Percentiles rank a stretch among this genome's conserved stretches.
phyloP scores from a whole-genome alignment of 2,797 vertebrate species.

The Allobates femoralis region DNA sequence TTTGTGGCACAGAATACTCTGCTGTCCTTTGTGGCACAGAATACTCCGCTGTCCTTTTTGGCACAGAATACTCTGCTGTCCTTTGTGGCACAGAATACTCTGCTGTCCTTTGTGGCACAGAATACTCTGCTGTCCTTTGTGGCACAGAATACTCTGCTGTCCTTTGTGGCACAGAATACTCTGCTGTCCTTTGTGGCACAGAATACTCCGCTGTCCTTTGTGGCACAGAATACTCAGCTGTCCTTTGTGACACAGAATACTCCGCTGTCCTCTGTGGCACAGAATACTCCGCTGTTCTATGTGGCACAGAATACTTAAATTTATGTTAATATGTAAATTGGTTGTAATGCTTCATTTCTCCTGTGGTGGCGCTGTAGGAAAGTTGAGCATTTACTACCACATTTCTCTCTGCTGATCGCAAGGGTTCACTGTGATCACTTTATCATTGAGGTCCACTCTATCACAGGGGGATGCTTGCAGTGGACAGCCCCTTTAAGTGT shows the following conservation, averaged over 20 bases:
- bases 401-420: neutral
- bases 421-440: neutral
- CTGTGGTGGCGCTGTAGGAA: no score
- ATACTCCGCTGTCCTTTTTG: neutral
- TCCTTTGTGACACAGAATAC: no score
- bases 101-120: neutral
- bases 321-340: neutral
- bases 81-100: neutral
- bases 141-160: no score
- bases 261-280: no score
- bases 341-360: neutral
- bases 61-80: neutral
- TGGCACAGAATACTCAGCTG: no score
- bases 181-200: no score
- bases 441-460: neutral
- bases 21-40: neutral
- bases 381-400: no score
- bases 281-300: no score
- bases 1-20: neutral
- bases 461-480: neutral
- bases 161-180: no score
- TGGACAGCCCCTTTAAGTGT: no score
- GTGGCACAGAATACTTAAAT: neutral
- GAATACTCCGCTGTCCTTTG: no score
- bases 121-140: no score